phyloP scores from a whole-genome alignment of 2,797 vertebrate species.

The Sparus aurata region DNA sequence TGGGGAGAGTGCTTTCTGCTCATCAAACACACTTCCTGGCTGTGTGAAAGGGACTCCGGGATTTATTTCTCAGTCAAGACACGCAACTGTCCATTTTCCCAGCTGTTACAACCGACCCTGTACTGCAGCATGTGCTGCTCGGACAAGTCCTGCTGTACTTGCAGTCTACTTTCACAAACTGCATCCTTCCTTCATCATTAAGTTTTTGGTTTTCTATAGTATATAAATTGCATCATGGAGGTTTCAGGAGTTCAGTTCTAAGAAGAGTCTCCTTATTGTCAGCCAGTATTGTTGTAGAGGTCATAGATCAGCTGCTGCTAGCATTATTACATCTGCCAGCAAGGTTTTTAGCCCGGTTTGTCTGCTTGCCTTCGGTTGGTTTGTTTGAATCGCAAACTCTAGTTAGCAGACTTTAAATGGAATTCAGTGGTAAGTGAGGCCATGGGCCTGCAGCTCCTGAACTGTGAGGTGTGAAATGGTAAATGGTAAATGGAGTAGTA shows the following conservation, averaged over 20 bases:
- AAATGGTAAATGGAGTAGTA: too few relatives aligned
- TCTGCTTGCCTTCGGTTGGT: neutral
- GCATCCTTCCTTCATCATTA: neutral
- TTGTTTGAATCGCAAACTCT: neutral
- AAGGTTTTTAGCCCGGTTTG: slow-evolving; percentile 10
- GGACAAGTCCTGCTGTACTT: neutral
- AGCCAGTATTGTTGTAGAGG: neutral
- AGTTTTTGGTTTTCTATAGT: neutral
- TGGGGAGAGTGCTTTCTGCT: slow-evolving; percentile 8
- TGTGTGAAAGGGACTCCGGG: slow-evolving; percentile 22
- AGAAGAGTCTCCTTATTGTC: neutral
- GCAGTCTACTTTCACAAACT: neutral
- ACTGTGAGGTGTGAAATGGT: neutral
- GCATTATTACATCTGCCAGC: slow-evolving; percentile 24
- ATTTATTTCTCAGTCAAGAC: slow-evolving; percentile 32
- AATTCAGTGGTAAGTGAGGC: slow-evolving; percentile 23
- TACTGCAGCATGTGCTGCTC: slow-evolving; percentile 3
- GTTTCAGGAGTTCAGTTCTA: slow-evolving; percentile 3
- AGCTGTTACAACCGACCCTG: neutral
- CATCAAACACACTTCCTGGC: slow-evolving; percentile 19
- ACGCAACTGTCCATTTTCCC: slow-evolving; percentile 5
- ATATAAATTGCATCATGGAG: neutral
- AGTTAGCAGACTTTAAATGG: slow-evolving; percentile 23
- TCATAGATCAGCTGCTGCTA: slow-evolving; percentile 5
- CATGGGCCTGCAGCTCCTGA: slow-evolving; percentile 4